Base-by-base conservation (phyloP, 2,113 vertebrate genomes). In the Ptyas mucosa region DNA sequence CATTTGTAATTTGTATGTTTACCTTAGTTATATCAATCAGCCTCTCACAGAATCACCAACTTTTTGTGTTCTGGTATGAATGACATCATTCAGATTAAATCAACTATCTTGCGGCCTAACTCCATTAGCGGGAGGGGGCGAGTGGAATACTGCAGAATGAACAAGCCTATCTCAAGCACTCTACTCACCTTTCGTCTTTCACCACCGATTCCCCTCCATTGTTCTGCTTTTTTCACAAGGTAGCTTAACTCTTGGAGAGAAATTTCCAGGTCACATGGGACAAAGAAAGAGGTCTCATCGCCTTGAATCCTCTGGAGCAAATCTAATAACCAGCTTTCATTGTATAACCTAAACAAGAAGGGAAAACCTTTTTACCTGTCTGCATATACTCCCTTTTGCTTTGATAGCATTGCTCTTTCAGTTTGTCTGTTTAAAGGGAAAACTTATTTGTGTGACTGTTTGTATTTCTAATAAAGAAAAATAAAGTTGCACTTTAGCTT, bases 231-330 rank as follows among this genome's bases (percentile, higher is more conserved):
- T 96, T 98, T 99, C 64, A 99, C 96, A 55, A 99, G 97, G 94
- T 98, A 98, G 96, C 98, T 99, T 91, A 99, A 96, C 91, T 99
- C 98, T 97, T 99, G 99, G 95, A 95, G 98, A 93, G 99, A 99
- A 95, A 99, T 96, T 97, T 99, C 99, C 88, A 98, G 95, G 92
- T 99, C 98, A 61, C 98, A 95, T 0, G 98, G 99, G 91, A 99
- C 90, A 49, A 99, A 98, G 96, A 98, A 99, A 0, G 93, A 93
- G 6, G 89, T 97, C 94, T 99, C 99, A 24, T 97, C 97, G 94
- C 97, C 97, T 3, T 98, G 97, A 93, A 98, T 96, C 9, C 98
- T 97, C 87, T 93, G 98, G 97, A 98, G 98, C 51, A 98, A 85
- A 91, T 99, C 98, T 94, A 98, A 89, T 94, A 99, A 97, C 97